Evolutionary conservation across 1,140 invertebrate genomes (phyloP).

Genomic region (Oscheius sp.): DNA sequence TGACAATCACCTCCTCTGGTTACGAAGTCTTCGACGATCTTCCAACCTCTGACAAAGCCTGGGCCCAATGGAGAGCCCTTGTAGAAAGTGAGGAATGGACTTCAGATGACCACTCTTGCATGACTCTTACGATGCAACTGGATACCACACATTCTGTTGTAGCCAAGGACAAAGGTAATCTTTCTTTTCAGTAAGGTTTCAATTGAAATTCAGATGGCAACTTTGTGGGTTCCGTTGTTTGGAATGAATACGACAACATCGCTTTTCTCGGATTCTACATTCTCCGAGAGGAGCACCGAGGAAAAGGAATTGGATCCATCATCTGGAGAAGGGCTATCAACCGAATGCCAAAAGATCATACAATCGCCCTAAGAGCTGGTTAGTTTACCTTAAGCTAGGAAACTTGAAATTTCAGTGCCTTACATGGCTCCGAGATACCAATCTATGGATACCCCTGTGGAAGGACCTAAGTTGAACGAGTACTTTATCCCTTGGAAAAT

Average conservation of each 20-base stretch:
- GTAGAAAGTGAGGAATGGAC: constrained; percentile 20
- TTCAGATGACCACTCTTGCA: constrained; percentile 22
- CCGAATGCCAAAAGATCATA: constrained; percentile 12
- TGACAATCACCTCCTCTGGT: too few species aligned
- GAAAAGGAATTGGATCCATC: constrained; percentile 18
- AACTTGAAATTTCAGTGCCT: background rate
- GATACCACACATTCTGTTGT: constrained; percentile 11
- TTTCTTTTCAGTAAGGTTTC: too few species aligned
- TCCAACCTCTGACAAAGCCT: background rate
- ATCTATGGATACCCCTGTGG: background rate
- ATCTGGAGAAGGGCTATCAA: constrained; percentile 16
- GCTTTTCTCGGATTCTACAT: constrained; percentile 23
- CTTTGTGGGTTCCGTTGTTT: constrained; percentile 16
- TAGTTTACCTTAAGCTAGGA: background rate
- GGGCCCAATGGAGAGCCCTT: constrained; percentile 11
- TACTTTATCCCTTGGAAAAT: constrained; percentile 1
- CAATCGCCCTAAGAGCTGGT: constrained; percentile 26
- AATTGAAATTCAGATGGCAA: constrained; percentile 15
- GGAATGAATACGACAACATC: constrained; percentile 27
- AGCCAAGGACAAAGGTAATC: constrained; percentile 3
- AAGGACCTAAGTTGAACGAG: background rate
- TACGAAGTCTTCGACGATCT: too few species aligned
- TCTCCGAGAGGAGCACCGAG: background rate
- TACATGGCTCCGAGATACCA: constrained; percentile 23
- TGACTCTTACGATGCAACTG: background rate